phyloP scores from a whole-genome alignment of 2,888 invertebrate genomes.

The Argyresthia goedartella region DNA sequence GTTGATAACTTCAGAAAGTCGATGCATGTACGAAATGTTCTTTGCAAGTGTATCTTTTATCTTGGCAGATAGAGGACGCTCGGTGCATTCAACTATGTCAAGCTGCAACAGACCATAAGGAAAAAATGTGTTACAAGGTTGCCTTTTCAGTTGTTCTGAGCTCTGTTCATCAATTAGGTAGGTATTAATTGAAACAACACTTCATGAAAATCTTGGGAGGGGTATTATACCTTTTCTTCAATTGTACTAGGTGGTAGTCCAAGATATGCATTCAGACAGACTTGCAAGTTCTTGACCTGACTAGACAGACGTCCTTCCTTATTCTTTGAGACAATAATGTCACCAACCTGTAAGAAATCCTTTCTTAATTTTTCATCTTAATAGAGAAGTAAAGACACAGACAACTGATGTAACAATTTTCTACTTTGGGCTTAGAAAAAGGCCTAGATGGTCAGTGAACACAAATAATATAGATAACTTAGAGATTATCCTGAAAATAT shows the following conservation, averaged over 20 bases:
- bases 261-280: conserved; percentile 52
- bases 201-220: neutral
- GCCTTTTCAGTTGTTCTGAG: neutral
- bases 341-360: conserved; percentile 46
- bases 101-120: conserved; percentile 38
- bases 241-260: conserved; percentile 44
- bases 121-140: neutral
- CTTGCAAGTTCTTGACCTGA: conserved; percentile 44
- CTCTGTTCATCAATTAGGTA: too few species aligned
- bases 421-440: too few species aligned
- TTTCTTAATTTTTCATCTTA: neutral
- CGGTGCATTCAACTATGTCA: conserved; percentile 53
- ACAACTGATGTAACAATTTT: too few species aligned
- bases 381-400: neutral
- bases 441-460: too few species aligned
- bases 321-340: conserved; percentile 51
- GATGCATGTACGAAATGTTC: conserved; percentile 55
- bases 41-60: conserved; percentile 56
- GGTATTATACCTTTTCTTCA: conserved; percentile 44
- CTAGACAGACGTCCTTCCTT: conserved; percentile 45
- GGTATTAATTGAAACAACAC: too few species aligned
- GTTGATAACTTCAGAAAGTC: conserved; percentile 52
- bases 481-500: neutral
- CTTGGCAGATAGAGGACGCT: conserved; percentile 43
- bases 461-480: too few species aligned